Evolutionary conservation across 2,113 vertebrate species (phyloP).

Genomic region (Gymnocephalus cernua): DNA sequence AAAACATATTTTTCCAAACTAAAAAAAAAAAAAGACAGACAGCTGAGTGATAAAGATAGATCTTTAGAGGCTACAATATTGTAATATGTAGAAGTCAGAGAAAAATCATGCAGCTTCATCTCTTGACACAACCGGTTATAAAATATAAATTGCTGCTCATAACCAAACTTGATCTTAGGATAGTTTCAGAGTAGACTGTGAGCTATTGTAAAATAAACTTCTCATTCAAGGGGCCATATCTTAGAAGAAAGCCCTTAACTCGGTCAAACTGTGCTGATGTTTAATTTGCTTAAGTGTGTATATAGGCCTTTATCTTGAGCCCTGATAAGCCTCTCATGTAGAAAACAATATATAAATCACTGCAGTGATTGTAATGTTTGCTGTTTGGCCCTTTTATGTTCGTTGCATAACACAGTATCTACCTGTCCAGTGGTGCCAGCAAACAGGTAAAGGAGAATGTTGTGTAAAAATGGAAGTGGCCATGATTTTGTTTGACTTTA

Average conservation of each 20-base stretch:
- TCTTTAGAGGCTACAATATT: slow-evolving; percentile 62
- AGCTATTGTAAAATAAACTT: slow-evolving; percentile 31
- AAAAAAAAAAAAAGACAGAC: background rate
- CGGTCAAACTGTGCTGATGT: slow-evolving; percentile 30
- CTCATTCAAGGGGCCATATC: background rate
- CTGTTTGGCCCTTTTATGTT: slow-evolving; percentile 63
- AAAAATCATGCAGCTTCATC: slow-evolving; percentile 76
- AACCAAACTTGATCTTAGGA: slow-evolving; percentile 42
- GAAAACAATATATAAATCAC: slow-evolving; percentile 26
- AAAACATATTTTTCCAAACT: slow-evolving; percentile 11
- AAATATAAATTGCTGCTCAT: slow-evolving; percentile 60
- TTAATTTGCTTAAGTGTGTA: slow-evolving; percentile 17
- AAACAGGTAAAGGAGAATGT: slow-evolving; percentile 1
- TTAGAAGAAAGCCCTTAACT: slow-evolving; percentile 36
- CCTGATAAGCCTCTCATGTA: slow-evolving; percentile 24
- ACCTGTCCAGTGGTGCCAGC: slow-evolving; percentile 43
- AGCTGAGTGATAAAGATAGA: slow-evolving; percentile 22
- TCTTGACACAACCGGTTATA: slow-evolving; percentile 61
- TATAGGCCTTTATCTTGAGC: slow-evolving; percentile 19
- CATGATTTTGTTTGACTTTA: slow-evolving; percentile 15
- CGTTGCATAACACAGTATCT: slow-evolving; percentile 72
- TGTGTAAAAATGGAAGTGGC: slow-evolving; percentile 17
- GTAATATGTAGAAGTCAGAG: slow-evolving; percentile 61
- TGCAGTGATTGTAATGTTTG: slow-evolving; percentile 43
- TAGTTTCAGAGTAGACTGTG: slow-evolving; percentile 40